Evolutionary conservation across 2,113 vertebrate species (phyloP).

Genomic region (Sakesphorus luctuosus): DNA sequence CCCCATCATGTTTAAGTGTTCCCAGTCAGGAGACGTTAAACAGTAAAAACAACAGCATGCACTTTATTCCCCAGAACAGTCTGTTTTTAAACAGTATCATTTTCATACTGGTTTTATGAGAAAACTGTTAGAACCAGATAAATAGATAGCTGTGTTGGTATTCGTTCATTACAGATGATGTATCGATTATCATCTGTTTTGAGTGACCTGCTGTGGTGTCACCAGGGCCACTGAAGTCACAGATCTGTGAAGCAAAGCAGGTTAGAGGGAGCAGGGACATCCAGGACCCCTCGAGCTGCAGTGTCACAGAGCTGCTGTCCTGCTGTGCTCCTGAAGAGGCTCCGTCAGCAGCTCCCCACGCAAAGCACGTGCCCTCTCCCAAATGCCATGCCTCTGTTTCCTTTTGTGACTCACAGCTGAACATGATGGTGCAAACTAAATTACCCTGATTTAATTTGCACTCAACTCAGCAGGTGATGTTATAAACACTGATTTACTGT

Average conservation of each 20-base stretch:
- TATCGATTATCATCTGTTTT: background rate
- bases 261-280: background rate
- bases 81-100: constrained; percentile 22
- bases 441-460: constrained; percentile 55
- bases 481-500: constrained; percentile 50
- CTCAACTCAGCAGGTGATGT: background rate
- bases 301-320: background rate
- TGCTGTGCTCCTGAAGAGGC: fast-evolving
- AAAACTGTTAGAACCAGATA: constrained; percentile 25
- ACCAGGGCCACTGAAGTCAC: background rate
- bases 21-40: constrained; percentile 18
- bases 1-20: background rate
- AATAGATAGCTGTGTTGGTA: background rate
- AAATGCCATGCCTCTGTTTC: background rate
- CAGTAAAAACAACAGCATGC: constrained; percentile 13
- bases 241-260: background rate
- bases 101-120: constrained; percentile 13
- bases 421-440: constrained; percentile 3
- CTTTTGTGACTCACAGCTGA: constrained; percentile 16
- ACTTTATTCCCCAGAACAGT: constrained; percentile 9
- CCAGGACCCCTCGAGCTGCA: background rate
- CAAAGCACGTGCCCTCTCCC: background rate
- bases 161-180: background rate
- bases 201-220: background rate
- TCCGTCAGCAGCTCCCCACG: background rate